phyloP scores from a whole-genome alignment of 1,140 invertebrate species.

The Drosophila equinoxialis region DNA sequence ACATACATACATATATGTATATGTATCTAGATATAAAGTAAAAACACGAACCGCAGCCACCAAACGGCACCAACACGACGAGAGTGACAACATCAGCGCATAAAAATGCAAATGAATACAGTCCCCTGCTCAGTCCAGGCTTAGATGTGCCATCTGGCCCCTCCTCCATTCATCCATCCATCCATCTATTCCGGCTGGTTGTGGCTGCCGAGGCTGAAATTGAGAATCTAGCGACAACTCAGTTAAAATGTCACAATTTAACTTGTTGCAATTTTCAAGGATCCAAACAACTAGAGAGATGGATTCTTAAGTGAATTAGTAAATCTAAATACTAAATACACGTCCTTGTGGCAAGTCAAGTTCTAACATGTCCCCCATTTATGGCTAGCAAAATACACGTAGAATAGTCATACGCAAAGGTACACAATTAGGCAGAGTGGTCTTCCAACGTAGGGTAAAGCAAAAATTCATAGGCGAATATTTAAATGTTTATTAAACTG shows the following conservation, averaged over 20 bases:
- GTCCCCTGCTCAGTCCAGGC: background rate
- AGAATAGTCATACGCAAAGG: background rate
- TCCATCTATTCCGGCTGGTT: no score
- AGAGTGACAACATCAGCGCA: constrained; percentile 40
- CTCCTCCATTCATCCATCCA: no score
- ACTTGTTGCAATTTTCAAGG: constrained; percentile 32
- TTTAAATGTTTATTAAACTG: no score
- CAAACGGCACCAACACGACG: background rate
- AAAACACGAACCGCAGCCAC: constrained; percentile 38
- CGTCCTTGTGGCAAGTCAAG: background rate
- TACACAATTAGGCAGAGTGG: background rate
- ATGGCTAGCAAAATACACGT: background rate
- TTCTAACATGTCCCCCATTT: background rate
- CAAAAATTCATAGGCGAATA: no score
- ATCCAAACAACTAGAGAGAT: constrained; percentile 12
- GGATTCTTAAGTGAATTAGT: background rate
- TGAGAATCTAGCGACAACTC: constrained; percentile 21
- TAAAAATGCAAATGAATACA: constrained; percentile 67
- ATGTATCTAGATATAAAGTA: constrained; percentile 27
- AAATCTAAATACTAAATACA: constrained; percentile 9
- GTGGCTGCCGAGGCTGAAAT: background rate
- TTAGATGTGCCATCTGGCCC: no score
- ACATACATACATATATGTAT: no score
- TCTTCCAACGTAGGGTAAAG: no score
- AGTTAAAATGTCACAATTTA: constrained; percentile 54